A percentile compares a stretch with the other conserved stretches of the same genome.
phyloP scores from a whole-genome alignment of 2,888 invertebrate species.

The Camponotus fellah region DNA sequence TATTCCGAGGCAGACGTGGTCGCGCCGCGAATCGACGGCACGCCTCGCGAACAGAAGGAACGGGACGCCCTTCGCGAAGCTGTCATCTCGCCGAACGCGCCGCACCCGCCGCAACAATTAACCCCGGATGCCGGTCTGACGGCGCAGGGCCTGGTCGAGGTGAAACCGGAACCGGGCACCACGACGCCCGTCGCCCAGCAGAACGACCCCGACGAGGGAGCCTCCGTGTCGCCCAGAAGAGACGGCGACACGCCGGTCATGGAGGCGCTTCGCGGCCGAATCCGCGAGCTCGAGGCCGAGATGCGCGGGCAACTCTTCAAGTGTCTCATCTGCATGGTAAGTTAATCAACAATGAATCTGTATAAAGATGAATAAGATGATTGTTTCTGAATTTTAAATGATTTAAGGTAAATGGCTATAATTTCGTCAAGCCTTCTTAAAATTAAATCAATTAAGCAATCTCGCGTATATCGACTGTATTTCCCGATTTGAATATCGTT shows the following conservation, averaged over 20 bases:
- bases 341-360: conserved; percentile 57
- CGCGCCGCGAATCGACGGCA: conserved; percentile 86
- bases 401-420: too few species aligned
- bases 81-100: conserved; percentile 85
- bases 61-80: conserved; percentile 88
- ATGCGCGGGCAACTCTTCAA: conserved; percentile 90
- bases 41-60: conserved; percentile 87
- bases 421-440: too few species aligned
- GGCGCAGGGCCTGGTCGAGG: conserved; percentile 79
- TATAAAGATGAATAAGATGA: too few species aligned
- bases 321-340: conserved; percentile 95
- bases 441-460: too few species aligned
- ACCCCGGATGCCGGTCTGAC: conserved; percentile 78
- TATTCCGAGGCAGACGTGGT: conserved; percentile 93
- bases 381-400: too few species aligned
- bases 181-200: conserved; percentile 75
- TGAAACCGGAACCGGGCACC: conserved; percentile 84
- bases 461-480: too few species aligned
- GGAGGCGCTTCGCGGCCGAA: conserved; percentile 92
- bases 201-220: conserved; percentile 72
- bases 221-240: conserved; percentile 77
- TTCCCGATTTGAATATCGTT: too few species aligned
- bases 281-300: conserved; percentile 91
- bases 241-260: conserved; percentile 86
- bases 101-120: conserved; percentile 78